Evolutionary conservation across 2,888 invertebrate species (phyloP), one percentile per base, ranked within the genome.

Genomic region (Bombylius major): DNA sequence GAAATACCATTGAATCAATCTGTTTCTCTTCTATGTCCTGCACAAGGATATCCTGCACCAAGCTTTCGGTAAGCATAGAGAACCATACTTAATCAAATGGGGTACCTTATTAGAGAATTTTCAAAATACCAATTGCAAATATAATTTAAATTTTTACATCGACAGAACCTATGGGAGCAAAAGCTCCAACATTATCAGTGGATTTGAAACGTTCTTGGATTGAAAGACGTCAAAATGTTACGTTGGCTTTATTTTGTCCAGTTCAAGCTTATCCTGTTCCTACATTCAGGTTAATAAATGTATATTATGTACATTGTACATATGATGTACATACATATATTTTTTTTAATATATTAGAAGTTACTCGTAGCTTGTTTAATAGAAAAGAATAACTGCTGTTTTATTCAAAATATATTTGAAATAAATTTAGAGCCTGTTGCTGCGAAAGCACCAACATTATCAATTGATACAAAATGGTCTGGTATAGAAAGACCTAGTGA

Each of bases 221-320:
- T 54, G 82, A 81, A 69, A 79, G 84, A 70, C 77, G 23, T 23
- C 23, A 76, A 60, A 79, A 78, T 62, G 80, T 80, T 67, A 79
- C 80, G 67, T 80, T 87, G 69, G 83, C 82, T 52, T 72, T 86
- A 63, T 78, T 86, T 68, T 87, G 87, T 72, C 86, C 84, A 71
- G 85, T 36, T 36, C 87, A 88, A 78, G 87, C 84, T 65, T 85
- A 81, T 73, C 87, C 87, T 64, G 81, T 83, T 68, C 82, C 82
- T 64, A 70, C 77, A 66, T 81, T 77, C 80, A 81, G 81, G 81
- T 82, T 78, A 68, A 62, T 60, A 56, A 46, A 58, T 23, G 23
- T 23, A 23, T 23, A 23, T 23, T 23, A 23, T 23, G 23, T 23
- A 23, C 23, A 23, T 23, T 23, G 23, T 23, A 23, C 23, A 23